These are phyloP conservation scores for Eupithecia insigniata DNA, from an alignment of 2,888 invertebrate species.

Conservation along the genomic window DNA sequence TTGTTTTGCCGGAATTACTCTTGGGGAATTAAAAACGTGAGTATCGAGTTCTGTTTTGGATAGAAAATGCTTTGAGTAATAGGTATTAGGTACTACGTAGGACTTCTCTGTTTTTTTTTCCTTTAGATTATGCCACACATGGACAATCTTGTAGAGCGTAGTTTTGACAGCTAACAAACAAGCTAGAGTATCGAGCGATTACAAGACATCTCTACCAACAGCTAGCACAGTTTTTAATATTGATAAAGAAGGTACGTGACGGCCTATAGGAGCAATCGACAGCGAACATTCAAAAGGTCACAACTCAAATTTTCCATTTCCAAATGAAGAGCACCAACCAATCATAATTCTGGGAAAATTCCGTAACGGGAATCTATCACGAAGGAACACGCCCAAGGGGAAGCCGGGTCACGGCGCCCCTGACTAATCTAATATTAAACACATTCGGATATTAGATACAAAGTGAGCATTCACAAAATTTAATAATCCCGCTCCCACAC, in stretches of 20 bases:
- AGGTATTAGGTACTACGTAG: too few species aligned
- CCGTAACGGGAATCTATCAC: slow-evolving; percentile 73
- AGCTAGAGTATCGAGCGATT: background rate
- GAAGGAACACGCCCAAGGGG: slow-evolving; percentile 68
- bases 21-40: background rate
- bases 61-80: background rate
- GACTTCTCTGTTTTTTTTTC: background rate
- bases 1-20: background rate
- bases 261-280: slow-evolving; percentile 41
- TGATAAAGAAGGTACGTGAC: background rate
- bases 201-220: background rate
- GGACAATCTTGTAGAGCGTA: background rate
- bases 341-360: slow-evolving; percentile 73
- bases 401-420: slow-evolving; percentile 63
- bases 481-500: slow-evolving; percentile 79
- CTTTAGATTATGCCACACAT: background rate
- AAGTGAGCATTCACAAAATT: slow-evolving; percentile 84
- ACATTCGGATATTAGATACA: slow-evolving; percentile 84
- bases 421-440: slow-evolving; percentile 83
- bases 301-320: slow-evolving; percentile 66
- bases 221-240: background rate
- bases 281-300: slow-evolving; percentile 42
- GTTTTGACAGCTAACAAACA: background rate
- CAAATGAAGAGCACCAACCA: slow-evolving; percentile 73
- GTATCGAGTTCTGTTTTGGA: background rate